phyloP scores from a whole-genome alignment of 2,113 vertebrate species.

The Cathartes aura region DNA sequence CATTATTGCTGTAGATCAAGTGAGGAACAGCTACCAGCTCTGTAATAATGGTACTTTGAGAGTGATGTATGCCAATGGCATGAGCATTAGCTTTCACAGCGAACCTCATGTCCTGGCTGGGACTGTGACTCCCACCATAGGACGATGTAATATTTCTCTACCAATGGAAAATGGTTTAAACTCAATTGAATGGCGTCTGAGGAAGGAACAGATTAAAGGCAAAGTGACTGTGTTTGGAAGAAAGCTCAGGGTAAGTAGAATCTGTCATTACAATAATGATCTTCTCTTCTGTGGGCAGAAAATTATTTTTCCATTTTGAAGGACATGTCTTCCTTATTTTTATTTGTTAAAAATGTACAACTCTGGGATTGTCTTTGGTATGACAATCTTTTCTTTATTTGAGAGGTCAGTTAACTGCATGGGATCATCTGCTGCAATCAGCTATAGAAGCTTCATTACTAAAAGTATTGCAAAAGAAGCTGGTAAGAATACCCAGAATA shows the following conservation, averaged over 20 bases:
- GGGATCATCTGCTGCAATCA: neutral
- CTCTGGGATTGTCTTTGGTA: neutral
- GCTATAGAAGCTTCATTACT: neutral
- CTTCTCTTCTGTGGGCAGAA: neutral
- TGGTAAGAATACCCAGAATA: neutral
- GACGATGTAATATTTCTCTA: slow-evolving; percentile 96
- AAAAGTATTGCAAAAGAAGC: neutral
- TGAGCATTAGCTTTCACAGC: slow-evolving; percentile 98
- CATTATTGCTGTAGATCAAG: slow-evolving; percentile 89
- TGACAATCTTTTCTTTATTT: neutral
- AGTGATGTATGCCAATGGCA: slow-evolving; percentile 98
- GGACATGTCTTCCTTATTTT: neutral
- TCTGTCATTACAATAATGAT: neutral
- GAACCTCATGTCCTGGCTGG: slow-evolving; percentile 97
- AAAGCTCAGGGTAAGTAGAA: slow-evolving; percentile 91
- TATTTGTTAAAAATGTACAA: neutral
- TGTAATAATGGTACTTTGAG: slow-evolving; percentile 96
- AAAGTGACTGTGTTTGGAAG: slow-evolving; percentile 97
- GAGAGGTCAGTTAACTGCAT: neutral
- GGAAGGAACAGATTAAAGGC: slow-evolving; percentile 97
- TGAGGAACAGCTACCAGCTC: slow-evolving; percentile 98
- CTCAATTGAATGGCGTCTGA: slow-evolving; percentile 97
- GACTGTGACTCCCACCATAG: slow-evolving; percentile 95
- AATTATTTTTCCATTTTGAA: neutral
- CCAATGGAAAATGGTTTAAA: slow-evolving; percentile 98